A percentile compares a stretch with the other conserved stretches of the same genome.
phyloP scores from a whole-genome alignment of 2,888 invertebrate species.

The Litoditis marina region DNA sequence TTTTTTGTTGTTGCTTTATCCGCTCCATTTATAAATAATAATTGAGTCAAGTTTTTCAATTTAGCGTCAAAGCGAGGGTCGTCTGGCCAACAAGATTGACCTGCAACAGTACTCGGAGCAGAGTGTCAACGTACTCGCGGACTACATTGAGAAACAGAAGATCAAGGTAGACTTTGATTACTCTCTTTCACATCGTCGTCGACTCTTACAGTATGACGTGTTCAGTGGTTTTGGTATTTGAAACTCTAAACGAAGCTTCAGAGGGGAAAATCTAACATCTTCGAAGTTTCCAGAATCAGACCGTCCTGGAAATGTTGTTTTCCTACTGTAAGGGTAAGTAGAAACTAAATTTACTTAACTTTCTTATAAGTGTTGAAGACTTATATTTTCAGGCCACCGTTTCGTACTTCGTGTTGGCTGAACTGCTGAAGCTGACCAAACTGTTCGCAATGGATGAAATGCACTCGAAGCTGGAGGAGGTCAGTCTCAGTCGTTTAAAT shows the following conservation, averaged over 20 bases:
- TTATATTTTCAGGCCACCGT: not conserved
- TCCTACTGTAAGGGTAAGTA: too few species aligned
- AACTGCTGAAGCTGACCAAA: slow-evolving; percentile 8
- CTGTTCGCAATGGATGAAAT: slow-evolving; percentile 7
- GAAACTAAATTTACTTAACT: too few species aligned
- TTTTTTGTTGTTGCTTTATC: too few species aligned
- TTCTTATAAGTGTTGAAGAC: too few species aligned
- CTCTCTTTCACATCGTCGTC: too few species aligned
- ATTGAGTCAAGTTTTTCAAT: slow-evolving; percentile 1
- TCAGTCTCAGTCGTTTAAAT: not conserved
- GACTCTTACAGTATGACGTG: too few species aligned
- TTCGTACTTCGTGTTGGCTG: slow-evolving; percentile 12
- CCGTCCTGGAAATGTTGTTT: too few species aligned
- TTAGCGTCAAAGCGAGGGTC: slow-evolving; percentile 8
- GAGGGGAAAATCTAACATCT: too few species aligned
- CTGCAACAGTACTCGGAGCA: not conserved
- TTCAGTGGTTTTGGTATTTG: too few species aligned
- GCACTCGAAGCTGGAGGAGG: slow-evolving; percentile 9
- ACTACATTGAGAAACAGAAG: slow-evolving; percentile 1
- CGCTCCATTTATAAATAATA: too few species aligned
- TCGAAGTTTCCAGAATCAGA: too few species aligned
- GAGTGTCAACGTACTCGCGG: slow-evolving; percentile 1
- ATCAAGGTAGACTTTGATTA: not conserved
- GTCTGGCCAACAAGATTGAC: slow-evolving; percentile 4
- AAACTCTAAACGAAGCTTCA: too few species aligned